Conservation (phyloP, 2,888 invertebrate species). For the Tenthredo notha region DNA sequence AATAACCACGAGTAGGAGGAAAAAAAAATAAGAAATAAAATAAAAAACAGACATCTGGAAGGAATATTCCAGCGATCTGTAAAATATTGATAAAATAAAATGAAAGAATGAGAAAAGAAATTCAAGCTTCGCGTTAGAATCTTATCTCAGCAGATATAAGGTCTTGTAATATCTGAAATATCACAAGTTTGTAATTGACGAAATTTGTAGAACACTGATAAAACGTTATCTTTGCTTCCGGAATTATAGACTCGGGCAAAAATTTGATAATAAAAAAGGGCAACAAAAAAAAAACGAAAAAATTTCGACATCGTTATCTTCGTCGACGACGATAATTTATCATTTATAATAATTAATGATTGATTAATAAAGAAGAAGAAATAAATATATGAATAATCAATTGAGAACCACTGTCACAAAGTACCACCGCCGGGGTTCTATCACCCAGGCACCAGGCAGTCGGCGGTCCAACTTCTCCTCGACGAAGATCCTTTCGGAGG, state of each 20-base stretch:
- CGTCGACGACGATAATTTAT: neutral
- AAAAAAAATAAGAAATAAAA: no score
- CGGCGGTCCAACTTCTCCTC: conserved; percentile 32
- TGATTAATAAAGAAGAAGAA: neutral
- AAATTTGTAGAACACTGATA: neutral
- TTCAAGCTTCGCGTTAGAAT: neutral
- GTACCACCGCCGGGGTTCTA: conserved; percentile 45
- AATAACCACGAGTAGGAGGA: neutral
- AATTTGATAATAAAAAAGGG: neutral
- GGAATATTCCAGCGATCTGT: neutral
- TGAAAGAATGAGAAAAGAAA: neutral
- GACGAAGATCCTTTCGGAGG: conserved; percentile 34
- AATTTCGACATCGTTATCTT: neutral
- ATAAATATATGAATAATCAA: neutral
- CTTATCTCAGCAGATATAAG: neutral
- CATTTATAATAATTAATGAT: neutral
- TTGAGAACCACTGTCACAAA: conserved; percentile 48
- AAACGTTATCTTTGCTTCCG: conserved; percentile 17
- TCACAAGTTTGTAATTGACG: neutral
- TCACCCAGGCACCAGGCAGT: conserved; percentile 32
- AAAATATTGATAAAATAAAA: neutral
- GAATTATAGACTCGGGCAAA: neutral
- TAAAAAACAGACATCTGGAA: no score
- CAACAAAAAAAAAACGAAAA: neutral
- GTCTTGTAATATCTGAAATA: neutral